A percentile compares a stretch with the other conserved stretches of the same genome.
phyloP scores from a whole-genome alignment of 1,140 invertebrate species.

The Antheraea pernyi region DNA sequence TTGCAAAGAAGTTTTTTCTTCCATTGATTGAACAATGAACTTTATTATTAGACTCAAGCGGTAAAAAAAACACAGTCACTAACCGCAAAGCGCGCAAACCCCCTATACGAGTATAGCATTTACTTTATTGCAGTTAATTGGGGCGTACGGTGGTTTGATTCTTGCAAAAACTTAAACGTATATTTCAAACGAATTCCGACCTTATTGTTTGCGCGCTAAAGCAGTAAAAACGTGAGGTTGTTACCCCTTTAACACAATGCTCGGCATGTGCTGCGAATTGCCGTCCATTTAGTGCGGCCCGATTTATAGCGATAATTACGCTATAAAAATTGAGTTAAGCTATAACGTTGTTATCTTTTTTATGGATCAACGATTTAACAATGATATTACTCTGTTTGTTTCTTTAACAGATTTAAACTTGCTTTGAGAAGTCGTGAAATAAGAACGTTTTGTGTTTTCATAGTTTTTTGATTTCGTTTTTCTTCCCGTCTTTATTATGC shows the following conservation, averaged over 20 bases:
- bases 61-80: slow-evolving; percentile 24
- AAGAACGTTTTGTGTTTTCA: neutral
- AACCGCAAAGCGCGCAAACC: slow-evolving; percentile 4
- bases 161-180: slow-evolving; percentile 6
- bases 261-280: neutral
- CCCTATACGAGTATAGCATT: slow-evolving; percentile 20
- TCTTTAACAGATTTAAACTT: neutral
- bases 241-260: slow-evolving; percentile 1
- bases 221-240: slow-evolving; percentile 10
- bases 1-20: too few relatives aligned
- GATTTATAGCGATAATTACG: neutral
- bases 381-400: neutral
- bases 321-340: neutral
- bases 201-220: slow-evolving; percentile 20
- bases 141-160: slow-evolving; percentile 27
- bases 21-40: neutral
- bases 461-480: neutral
- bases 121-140: slow-evolving; percentile 51
- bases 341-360: neutral
- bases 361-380: neutral
- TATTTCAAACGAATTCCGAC: slow-evolving; percentile 23
- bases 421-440: neutral
- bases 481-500: neutral
- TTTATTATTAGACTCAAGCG: neutral
- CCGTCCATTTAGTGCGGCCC: neutral